phyloP scores from a whole-genome alignment of 1,140 invertebrate genomes.

The Littorina saxatilis region DNA sequence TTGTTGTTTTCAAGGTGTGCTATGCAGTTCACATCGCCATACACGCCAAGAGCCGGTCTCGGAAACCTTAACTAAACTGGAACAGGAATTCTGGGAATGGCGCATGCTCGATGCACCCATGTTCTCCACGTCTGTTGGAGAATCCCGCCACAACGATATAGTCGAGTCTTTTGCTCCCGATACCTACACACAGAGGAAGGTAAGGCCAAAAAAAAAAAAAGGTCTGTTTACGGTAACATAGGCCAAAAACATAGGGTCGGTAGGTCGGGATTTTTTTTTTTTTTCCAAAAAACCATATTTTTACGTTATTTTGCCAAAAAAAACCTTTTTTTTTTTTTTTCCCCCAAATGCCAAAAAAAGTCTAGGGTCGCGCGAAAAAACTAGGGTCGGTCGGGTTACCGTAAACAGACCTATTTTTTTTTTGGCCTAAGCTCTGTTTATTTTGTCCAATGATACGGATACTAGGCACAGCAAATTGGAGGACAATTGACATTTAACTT shows the following conservation, averaged over 20 bases:
- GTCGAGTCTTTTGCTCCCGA: slow-evolving; percentile 42
- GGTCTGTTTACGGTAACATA: not conserved
- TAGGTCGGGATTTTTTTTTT: too few relatives aligned
- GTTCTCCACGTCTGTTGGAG: slow-evolving; percentile 46
- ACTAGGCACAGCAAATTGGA: not conserved
- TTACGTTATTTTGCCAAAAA: too few relatives aligned
- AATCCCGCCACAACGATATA: slow-evolving; percentile 52
- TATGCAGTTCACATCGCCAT: not conserved
- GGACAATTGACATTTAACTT: not conserved
- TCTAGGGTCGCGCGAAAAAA: too few relatives aligned
- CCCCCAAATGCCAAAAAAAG: too few relatives aligned
- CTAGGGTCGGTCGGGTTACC: too few relatives aligned
- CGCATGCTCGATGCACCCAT: slow-evolving; percentile 50
- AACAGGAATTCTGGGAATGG: slow-evolving; percentile 55
- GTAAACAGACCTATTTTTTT: too few relatives aligned
- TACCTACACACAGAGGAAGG: slow-evolving; percentile 43
- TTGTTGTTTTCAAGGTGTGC: not conserved
- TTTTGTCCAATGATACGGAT: not conserved
- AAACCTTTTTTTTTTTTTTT: too few relatives aligned
- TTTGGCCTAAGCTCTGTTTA: not conserved
- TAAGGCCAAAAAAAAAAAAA: slow-evolving; percentile 10
- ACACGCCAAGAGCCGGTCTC: not conserved
- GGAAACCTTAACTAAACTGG: slow-evolving; percentile 39
- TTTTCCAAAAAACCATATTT: too few relatives aligned
- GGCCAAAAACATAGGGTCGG: too few relatives aligned